phyloP scores from a whole-genome alignment of 2,113 vertebrate genomes.

The Herpailurus yagouaroundi region DNA sequence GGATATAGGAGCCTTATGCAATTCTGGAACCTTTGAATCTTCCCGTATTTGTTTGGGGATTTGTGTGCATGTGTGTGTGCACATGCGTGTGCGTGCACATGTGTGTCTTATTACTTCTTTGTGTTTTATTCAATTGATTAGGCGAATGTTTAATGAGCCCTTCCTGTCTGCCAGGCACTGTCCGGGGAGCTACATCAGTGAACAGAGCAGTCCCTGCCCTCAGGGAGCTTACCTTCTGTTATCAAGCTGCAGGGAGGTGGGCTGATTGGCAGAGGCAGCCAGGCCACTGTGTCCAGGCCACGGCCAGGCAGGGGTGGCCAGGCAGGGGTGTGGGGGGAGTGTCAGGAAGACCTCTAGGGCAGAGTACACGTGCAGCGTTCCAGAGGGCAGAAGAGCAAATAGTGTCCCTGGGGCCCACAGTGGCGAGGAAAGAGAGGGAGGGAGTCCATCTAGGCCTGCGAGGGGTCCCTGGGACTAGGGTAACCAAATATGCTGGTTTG shows the following conservation, averaged over 20 bases:
- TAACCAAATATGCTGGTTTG: neutral
- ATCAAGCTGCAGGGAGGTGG: neutral
- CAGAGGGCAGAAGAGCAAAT: neutral
- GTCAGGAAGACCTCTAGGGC: neutral
- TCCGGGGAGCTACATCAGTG: neutral
- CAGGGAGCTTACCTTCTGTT: neutral
- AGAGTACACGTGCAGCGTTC: neutral
- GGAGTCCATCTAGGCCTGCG: neutral
- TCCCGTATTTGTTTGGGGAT: neutral
- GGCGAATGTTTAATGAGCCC: neutral
- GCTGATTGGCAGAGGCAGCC: neutral
- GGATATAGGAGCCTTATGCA: neutral
- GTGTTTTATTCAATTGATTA: neutral
- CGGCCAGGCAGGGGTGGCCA: neutral
- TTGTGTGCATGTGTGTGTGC: neutral
- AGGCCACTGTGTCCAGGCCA: neutral
- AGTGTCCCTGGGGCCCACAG: neutral
- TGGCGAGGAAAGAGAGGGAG: neutral
- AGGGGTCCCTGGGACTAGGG: neutral
- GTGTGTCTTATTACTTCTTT: neutral
- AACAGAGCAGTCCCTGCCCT: neutral
- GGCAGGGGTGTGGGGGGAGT: rapidly evolving
- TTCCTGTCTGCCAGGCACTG: neutral
- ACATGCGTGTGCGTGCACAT: rapidly evolving
- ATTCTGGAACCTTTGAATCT: neutral